These are phyloP conservation scores for Phocoena phocoena DNA, from an alignment of 2,113 vertebrate species.

Conservation along the genomic window DNA sequence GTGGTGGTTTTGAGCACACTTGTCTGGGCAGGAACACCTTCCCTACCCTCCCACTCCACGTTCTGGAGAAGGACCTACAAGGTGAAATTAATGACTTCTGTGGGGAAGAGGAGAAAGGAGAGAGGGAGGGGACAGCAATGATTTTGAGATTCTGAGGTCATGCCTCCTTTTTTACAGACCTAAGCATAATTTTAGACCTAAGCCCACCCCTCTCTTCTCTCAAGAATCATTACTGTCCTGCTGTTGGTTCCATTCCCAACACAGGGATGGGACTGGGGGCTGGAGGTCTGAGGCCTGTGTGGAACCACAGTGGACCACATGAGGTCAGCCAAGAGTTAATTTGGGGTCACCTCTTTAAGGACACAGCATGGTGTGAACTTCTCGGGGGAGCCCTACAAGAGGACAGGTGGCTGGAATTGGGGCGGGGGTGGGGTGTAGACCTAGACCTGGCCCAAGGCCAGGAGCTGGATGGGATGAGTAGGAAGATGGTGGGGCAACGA, in stretches of 20 bases:
- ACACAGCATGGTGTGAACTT: background rate
- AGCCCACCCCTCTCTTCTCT: background rate
- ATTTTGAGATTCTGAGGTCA: background rate
- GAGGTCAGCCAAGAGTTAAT: background rate
- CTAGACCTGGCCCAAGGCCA: background rate
- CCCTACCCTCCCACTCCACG: background rate
- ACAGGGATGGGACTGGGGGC: background rate
- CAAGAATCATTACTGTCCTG: background rate
- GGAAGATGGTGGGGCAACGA: background rate
- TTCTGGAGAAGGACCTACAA: background rate
- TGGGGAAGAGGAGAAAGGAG: background rate
- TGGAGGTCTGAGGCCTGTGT: fast-evolving
- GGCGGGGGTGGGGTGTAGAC: background rate
- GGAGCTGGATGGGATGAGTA: background rate
- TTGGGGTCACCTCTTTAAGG: background rate
- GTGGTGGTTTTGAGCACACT: background rate
- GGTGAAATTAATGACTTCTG: background rate
- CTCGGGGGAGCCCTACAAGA: background rate
- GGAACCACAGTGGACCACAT: background rate
- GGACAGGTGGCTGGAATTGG: background rate
- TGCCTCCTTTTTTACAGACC: background rate
- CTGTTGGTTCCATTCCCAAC: background rate
- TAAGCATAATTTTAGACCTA: background rate
- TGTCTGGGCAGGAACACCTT: background rate
- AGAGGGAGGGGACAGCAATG: background rate